These are phyloP conservation scores for Zele albiditarsus DNA, from an alignment of 2,888 invertebrate species.

Conservation along the genomic window DNA sequence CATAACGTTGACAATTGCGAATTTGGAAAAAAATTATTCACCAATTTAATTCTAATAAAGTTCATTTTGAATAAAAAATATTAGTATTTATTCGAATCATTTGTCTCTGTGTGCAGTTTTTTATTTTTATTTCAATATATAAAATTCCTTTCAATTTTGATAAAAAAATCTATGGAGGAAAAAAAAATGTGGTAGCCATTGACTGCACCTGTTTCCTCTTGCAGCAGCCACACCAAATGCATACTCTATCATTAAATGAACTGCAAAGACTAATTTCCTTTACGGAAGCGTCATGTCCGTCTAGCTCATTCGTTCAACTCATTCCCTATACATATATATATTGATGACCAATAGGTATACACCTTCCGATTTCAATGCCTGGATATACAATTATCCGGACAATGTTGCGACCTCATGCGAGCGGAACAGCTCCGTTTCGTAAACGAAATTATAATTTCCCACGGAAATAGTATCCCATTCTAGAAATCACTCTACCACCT, in stretches of 20 bases:
- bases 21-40: too few species aligned
- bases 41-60: too few species aligned
- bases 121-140: too few species aligned
- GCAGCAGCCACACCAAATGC: not conserved
- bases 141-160: not conserved
- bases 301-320: not conserved
- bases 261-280: conserved; percentile 33
- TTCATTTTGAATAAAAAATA: too few species aligned
- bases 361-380: conserved; percentile 27
- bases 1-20: too few species aligned
- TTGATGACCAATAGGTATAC: not conserved
- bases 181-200: not conserved
- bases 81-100: too few species aligned
- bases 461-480: conserved; percentile 42
- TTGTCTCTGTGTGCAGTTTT: too few species aligned
- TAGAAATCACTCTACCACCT: conserved; percentile 8
- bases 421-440: conserved; percentile 44
- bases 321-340: not conserved
- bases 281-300: conserved; percentile 25
- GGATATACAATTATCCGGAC: conserved; percentile 40
- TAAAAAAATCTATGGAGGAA: not conserved
- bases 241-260: conserved; percentile 6
- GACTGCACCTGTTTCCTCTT: too few species aligned
- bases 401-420: conserved; percentile 34
- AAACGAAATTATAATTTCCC: conserved; percentile 34